Conservation (phyloP, 2,113 vertebrate species). For the Symphodus melops region DNA sequence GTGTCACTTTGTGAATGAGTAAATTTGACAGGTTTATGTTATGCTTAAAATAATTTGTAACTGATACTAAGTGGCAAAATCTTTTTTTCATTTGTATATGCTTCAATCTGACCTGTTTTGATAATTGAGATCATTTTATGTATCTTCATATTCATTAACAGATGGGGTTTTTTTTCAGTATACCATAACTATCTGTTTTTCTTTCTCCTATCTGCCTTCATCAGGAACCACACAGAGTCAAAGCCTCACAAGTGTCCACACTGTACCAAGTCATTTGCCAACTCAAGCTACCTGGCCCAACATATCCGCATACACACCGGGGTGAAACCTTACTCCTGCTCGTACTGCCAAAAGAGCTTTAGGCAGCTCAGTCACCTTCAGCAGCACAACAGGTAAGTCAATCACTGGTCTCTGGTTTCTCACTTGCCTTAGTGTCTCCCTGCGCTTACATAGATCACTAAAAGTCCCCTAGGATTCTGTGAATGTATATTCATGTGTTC, state of each 20-base stretch:
- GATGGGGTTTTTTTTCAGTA: background rate
- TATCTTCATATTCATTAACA: background rate
- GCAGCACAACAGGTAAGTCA: constrained; percentile 96
- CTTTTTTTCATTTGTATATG: background rate
- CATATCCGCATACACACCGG: constrained; percentile 98
- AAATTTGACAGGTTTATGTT: background rate
- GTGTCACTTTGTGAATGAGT: constrained; percentile 6
- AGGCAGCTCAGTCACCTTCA: constrained; percentile 97
- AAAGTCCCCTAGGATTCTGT: constrained; percentile 7
- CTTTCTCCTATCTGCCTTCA: constrained; percentile 29
- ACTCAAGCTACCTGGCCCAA: constrained; percentile 98
- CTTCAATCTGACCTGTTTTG: background rate
- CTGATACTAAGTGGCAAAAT: background rate
- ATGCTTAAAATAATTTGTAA: background rate
- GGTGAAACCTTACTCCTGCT: constrained; percentile 97
- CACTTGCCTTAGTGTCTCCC: constrained; percentile 6
- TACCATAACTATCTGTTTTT: constrained; percentile 24
- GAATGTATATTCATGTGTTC: constrained; percentile 22
- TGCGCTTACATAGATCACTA: constrained; percentile 15
- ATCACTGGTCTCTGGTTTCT: constrained; percentile 51
- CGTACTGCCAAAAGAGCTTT: constrained; percentile 96
- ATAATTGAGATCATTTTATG: background rate
- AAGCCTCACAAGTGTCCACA: constrained; percentile 99
- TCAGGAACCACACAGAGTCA: constrained; percentile 97
- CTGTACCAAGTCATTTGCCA: constrained; percentile 98